These are phyloP conservation scores for Myripristis jacobus DNA, from an alignment of 2,797 vertebrate genomes.

Conservation along the genomic window DNA sequence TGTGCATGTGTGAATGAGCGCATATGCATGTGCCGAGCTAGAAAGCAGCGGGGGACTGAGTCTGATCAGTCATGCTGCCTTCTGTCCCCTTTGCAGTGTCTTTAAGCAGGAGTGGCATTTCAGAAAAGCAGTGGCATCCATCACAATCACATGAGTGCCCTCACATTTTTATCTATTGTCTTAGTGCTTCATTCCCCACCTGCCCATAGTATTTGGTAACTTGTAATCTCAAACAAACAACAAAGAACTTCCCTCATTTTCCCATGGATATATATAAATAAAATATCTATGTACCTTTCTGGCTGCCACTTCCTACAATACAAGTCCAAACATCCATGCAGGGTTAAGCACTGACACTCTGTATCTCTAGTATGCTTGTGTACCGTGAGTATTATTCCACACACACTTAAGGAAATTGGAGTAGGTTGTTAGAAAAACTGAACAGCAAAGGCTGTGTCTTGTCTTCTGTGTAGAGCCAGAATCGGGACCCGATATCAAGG, in stretches of 20 bases:
- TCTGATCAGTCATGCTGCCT: constrained; percentile 1
- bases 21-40: constrained; percentile 16
- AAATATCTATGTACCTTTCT: no score
- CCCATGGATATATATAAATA: no score
- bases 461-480: neutral
- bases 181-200: constrained; percentile 28
- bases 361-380: neutral
- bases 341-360: neutral
- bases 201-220: constrained; percentile 11
- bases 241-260: constrained; percentile 7
- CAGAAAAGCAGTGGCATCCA: constrained; percentile 42
- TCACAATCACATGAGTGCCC: constrained; percentile 50
- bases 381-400: neutral
- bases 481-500: neutral
- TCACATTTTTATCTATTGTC: constrained; percentile 19
- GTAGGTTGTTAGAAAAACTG: neutral
- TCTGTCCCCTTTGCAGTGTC: constrained; percentile 25
- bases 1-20: constrained; percentile 18
- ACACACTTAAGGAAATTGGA: neutral
- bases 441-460: neutral
- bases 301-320: no score
- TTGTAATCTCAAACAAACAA: constrained; percentile 41
- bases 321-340: no score
- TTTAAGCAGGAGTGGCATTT: constrained; percentile 35
- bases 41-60: constrained; percentile 1